phyloP scores from a whole-genome alignment of 53 echinoderm and acorn worm species.

The Paracentrotus lividus region DNA sequence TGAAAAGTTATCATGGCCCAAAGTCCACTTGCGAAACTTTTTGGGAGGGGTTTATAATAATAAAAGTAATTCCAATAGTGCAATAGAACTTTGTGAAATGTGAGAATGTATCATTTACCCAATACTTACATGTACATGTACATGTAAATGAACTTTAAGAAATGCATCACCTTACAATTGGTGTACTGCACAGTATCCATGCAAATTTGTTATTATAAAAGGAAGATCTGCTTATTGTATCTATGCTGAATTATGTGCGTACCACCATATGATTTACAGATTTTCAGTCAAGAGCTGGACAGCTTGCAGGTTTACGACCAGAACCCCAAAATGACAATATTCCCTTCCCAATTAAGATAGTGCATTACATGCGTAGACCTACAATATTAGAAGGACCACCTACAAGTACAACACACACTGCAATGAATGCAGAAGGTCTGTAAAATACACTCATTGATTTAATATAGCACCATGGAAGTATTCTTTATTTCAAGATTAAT shows the following conservation, averaged over 20 bases:
- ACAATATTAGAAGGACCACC: not conserved
- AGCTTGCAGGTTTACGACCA: slow-evolving; percentile 44
- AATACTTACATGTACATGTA: too few species aligned
- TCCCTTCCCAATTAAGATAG: slow-evolving; percentile 21
- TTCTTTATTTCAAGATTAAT: too few species aligned
- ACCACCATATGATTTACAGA: not conserved
- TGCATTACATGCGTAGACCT: not conserved
- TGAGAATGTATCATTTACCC: too few species aligned
- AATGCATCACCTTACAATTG: not conserved
- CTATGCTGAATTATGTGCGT: not conserved
- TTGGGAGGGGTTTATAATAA: too few species aligned
- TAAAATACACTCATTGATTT: too few species aligned
- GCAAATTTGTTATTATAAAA: not conserved
- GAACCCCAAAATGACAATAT: not conserved
- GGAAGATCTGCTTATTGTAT: slow-evolving; percentile 3
- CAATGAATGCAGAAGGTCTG: too few species aligned
- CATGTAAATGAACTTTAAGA: not conserved
- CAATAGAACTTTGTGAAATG: too few species aligned
- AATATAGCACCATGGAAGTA: too few species aligned
- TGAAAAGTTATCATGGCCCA: too few species aligned
- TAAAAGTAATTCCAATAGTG: too few species aligned
- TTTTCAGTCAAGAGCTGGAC: not conserved
- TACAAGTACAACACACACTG: not conserved
- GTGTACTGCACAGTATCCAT: not conserved
- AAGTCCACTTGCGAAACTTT: too few species aligned